These are phyloP conservation scores for Penaeus japonicus DNA, from an alignment of 1,140 invertebrate genomes.

Conservation along the genomic window DNA sequence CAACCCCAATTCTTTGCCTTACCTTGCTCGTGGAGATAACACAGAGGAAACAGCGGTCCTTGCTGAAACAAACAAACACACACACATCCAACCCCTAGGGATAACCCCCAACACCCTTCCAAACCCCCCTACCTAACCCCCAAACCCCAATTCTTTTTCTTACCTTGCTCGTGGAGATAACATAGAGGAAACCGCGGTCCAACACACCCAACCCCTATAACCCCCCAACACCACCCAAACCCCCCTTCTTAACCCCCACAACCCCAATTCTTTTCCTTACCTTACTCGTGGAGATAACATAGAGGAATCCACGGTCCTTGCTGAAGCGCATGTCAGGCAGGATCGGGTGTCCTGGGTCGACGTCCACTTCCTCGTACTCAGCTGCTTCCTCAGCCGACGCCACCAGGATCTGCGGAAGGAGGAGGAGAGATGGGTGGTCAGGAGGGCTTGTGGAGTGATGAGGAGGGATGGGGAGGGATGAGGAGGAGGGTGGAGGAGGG, in stretches of 20 bases:
- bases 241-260: too few species aligned
- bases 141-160: not conserved
- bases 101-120: too few species aligned
- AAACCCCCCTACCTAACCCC: too few species aligned
- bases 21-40: conserved; percentile 30
- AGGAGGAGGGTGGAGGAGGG: not conserved
- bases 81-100: too few species aligned
- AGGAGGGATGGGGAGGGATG: not conserved
- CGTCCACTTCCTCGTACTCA: conserved; percentile 48
- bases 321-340: conserved; percentile 40
- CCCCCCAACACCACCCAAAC: too few species aligned
- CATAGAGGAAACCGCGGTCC: conserved; percentile 59
- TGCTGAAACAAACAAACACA: too few species aligned
- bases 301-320: conserved; percentile 59
- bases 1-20: not conserved
- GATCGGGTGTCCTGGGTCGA: conserved; percentile 47
- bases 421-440: not conserved
- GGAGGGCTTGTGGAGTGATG: too few species aligned
- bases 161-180: conserved; percentile 32
- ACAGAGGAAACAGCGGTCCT: conserved; percentile 59
- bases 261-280: not conserved
- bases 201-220: too few species aligned
- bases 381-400: conserved; percentile 57
- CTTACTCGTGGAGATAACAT: conserved; percentile 28
- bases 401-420: conserved; percentile 17